These are phyloP conservation scores for Lepas anatifera DNA, from an alignment of 2,888 invertebrate species.

Conservation along the genomic window DNA sequence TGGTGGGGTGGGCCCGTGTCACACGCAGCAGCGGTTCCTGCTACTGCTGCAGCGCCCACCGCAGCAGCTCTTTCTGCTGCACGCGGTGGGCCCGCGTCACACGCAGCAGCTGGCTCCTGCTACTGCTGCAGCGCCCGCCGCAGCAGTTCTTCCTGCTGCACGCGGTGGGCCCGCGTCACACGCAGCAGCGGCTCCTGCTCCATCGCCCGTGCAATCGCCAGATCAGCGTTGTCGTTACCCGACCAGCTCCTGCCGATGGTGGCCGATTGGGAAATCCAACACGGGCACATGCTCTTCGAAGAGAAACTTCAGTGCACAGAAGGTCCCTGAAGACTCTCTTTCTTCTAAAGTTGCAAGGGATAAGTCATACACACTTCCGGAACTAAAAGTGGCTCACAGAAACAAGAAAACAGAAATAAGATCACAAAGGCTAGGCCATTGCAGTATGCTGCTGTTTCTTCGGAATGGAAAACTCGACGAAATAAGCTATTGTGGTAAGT, in stretches of 20 bases:
- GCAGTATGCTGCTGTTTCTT: no score
- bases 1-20: conserved; percentile 28
- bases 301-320: no score
- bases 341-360: no score
- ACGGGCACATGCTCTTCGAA: no score
- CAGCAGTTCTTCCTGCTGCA: neutral
- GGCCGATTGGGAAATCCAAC: no score
- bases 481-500: no score
- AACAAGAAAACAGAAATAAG: neutral
- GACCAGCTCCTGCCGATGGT: conserved; percentile 43
- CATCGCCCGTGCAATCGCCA: conserved; percentile 41
- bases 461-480: no score
- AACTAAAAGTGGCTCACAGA: no score
- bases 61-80: neutral
- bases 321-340: no score
- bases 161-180: conserved; percentile 33
- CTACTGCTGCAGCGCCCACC: neutral
- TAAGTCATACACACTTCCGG: no score
- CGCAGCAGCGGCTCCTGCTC: conserved; percentile 35
- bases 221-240: conserved; percentile 42
- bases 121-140: neutral
- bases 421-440: no score
- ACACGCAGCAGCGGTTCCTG: conserved; percentile 38
- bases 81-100: conserved; percentile 32
- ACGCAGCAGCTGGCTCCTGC: conserved; percentile 33